phyloP scores from a whole-genome alignment of 1,140 invertebrate species.

The Bombus vancouverensis region DNA sequence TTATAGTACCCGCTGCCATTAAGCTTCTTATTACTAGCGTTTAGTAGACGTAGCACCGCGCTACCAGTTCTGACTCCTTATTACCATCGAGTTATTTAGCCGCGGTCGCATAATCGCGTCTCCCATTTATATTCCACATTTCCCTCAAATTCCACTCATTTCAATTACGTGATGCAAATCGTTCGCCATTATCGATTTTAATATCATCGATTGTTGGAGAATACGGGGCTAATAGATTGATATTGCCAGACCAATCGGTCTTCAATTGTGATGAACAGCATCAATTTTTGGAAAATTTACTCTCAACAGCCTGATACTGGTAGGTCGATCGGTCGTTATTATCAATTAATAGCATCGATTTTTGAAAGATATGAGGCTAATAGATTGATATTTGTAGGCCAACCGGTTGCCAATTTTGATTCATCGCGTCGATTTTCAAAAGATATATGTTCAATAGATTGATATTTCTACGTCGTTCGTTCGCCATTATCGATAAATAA shows the following conservation, averaged over 20 bases:
- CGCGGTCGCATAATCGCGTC: background rate
- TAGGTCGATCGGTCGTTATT: background rate
- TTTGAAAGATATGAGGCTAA: background rate
- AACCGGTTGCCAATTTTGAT: too few relatives aligned
- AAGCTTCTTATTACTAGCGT: constrained; percentile 62
- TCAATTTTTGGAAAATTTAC: background rate
- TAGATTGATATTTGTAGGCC: background rate
- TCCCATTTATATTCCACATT: background rate
- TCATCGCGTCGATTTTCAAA: background rate
- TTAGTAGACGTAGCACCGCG: constrained; percentile 42
- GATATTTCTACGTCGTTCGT: background rate
- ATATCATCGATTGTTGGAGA: too few relatives aligned
- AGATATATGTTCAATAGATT: background rate
- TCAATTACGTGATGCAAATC: constrained; percentile 34
- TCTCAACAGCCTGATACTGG: background rate
- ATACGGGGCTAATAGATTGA: too few relatives aligned
- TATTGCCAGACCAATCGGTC: too few relatives aligned
- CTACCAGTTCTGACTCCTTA: constrained; percentile 12
- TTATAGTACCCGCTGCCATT: constrained; percentile 54
- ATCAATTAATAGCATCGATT: background rate
- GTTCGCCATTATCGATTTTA: constrained; percentile 13
- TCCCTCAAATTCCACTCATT: background rate
- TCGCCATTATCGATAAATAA: background rate
- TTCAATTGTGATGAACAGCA: background rate
- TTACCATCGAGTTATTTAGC: constrained; percentile 19